phyloP scores from a whole-genome alignment of 2,797 vertebrate genomes.

The Malacoctenus gilli region DNA sequence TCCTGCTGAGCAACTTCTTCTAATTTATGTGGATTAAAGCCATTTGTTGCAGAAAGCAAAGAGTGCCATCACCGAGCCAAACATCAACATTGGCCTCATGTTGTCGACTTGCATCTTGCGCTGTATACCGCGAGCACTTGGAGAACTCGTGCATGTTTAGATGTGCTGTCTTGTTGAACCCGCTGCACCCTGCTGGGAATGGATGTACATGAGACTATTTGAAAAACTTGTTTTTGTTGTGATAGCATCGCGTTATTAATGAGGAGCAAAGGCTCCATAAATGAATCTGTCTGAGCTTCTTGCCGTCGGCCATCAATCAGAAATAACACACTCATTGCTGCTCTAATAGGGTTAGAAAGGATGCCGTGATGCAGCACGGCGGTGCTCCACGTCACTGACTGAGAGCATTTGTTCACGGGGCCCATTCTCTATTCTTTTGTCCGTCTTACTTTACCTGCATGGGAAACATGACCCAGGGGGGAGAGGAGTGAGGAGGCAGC shows the following conservation, averaged over 20 bases:
- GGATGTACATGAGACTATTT: slow-evolving; percentile 40
- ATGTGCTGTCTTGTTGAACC: slow-evolving; percentile 35
- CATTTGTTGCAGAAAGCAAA: slow-evolving; percentile 59
- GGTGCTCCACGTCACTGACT: slow-evolving; percentile 29
- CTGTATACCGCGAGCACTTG: slow-evolving; percentile 23
- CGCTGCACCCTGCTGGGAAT: slow-evolving; percentile 27
- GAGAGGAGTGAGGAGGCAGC: slow-evolving; percentile 23
- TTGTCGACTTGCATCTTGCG: slow-evolving; percentile 18
- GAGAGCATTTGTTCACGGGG: slow-evolving; percentile 13
- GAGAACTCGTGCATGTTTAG: slow-evolving; percentile 49
- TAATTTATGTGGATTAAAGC: slow-evolving; percentile 67
- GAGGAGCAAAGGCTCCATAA: slow-evolving; percentile 55
- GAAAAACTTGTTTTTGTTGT: slow-evolving; percentile 53
- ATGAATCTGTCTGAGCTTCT: slow-evolving; percentile 65
- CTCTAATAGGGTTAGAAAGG: slow-evolving; percentile 55
- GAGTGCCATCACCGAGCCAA: slow-evolving; percentile 38
- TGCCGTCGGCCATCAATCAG: slow-evolving; percentile 61
- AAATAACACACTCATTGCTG: slow-evolving; percentile 48
- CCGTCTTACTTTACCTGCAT: slow-evolving; percentile 26
- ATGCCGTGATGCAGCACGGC: slow-evolving; percentile 20
- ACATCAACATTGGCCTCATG: slow-evolving; percentile 51
- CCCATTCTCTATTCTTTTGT: slow-evolving; percentile 10
- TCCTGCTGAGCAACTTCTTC: slow-evolving; percentile 66
- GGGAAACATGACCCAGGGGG: slow-evolving; percentile 10
- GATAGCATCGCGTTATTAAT: slow-evolving; percentile 68